phyloP scores from a whole-genome alignment of 2,113 vertebrate species.

The Bubo blakistoni region DNA sequence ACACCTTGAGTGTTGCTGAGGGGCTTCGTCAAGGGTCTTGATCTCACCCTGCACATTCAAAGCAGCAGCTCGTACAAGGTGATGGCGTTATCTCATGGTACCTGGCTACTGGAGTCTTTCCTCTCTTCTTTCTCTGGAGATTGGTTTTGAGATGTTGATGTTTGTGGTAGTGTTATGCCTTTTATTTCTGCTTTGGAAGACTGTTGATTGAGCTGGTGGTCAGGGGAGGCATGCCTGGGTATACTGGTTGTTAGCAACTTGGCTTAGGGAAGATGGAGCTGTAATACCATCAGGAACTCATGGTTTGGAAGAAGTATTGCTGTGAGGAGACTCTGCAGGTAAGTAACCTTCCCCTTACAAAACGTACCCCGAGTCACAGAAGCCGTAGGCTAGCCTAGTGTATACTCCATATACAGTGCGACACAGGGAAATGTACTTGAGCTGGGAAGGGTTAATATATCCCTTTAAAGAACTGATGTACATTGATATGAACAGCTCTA shows the following conservation, averaged over 20 bases:
- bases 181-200: not conserved
- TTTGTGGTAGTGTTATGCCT: not conserved
- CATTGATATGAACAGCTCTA: slow-evolving; percentile 33
- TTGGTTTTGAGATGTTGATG: not conserved
- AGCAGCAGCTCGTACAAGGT: not conserved
- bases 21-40: not conserved
- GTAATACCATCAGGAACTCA: accelerated
- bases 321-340: not conserved
- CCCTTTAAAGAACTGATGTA: slow-evolving; percentile 18
- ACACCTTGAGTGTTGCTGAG: not conserved
- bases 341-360: not conserved
- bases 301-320: not conserved
- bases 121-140: not conserved
- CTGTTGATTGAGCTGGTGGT: not conserved
- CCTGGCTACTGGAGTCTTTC: not conserved
- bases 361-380: not conserved
- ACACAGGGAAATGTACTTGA: not conserved
- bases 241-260: not conserved
- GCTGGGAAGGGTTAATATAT: slow-evolving; percentile 69
- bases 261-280: not conserved
- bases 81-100: not conserved
- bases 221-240: not conserved
- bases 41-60: not conserved
- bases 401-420: accelerated
- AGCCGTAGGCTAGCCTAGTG: not conserved